phyloP scores from a whole-genome alignment of 2,113 vertebrate species.

The Myiopsitta monachus region DNA sequence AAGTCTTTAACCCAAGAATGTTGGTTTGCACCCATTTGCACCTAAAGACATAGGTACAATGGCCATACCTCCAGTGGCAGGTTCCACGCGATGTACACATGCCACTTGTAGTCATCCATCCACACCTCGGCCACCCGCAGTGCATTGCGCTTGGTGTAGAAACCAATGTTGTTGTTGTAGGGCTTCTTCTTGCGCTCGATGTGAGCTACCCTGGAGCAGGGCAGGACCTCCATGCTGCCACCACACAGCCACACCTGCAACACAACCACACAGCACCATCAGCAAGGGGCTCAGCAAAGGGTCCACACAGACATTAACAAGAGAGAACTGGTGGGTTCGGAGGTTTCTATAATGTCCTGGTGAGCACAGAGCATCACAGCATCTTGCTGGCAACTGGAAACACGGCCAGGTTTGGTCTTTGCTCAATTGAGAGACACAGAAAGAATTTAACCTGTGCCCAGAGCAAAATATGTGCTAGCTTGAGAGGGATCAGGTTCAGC shows the following conservation, averaged over 20 bases:
- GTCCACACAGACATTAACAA: rapidly evolving
- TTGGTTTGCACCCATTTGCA: background rate
- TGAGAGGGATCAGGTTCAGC: background rate
- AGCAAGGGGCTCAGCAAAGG: background rate
- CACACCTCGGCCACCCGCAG: slow-evolving; percentile 96
- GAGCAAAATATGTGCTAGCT: background rate
- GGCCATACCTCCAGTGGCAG: slow-evolving; percentile 87
- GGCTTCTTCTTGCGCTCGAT: slow-evolving; percentile 95
- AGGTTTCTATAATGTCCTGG: background rate
- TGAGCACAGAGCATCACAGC: rapidly evolving
- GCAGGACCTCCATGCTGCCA: slow-evolving; percentile 97
- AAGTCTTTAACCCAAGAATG: background rate
- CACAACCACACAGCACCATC: background rate
- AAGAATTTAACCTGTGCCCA: background rate
- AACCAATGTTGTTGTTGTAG: slow-evolving; percentile 93
- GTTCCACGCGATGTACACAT: slow-evolving; percentile 97
- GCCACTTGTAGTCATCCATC: slow-evolving; percentile 96
- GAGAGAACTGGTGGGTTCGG: background rate
- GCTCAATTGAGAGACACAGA: rapidly evolving
- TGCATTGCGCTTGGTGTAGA: slow-evolving; percentile 93
- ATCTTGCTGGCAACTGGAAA: background rate
- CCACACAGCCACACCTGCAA: slow-evolving; percentile 95
- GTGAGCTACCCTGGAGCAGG: slow-evolving; percentile 94
- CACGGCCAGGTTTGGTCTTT: background rate
- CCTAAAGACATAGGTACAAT: background rate